Conservation (phyloP, 1,140 invertebrate species). For the Papilio xuthus region DNA sequence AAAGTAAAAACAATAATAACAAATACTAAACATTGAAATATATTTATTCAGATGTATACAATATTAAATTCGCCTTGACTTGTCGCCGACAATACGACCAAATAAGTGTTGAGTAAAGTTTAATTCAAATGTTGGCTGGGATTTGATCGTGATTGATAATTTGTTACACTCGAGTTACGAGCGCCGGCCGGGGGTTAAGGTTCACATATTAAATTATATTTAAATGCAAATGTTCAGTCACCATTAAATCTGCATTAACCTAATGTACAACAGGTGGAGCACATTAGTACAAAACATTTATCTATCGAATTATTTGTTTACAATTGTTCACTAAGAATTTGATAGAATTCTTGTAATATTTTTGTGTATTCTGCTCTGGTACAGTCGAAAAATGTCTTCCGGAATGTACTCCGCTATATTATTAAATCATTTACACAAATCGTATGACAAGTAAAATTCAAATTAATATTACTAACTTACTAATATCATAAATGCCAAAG, state of each 20-base stretch:
- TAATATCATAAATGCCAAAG: too few relatives aligned
- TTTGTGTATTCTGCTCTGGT: not conserved
- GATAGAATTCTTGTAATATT: not conserved
- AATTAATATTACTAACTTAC: too few relatives aligned
- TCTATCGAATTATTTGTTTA: not conserved
- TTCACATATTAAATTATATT: not conserved
- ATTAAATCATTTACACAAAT: too few relatives aligned
- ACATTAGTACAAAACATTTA: not conserved
- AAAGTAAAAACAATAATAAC: too few relatives aligned
- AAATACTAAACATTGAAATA: too few relatives aligned
- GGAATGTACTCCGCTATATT: not conserved
- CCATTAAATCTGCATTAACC: not conserved
- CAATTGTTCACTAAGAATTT: too few relatives aligned
- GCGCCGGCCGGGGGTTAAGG: not conserved
- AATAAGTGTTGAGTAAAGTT: not conserved
- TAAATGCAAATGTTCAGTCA: not conserved
- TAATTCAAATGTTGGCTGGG: not conserved
- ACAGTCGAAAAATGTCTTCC: not conserved
- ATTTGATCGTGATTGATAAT: slow-evolving; percentile 2
- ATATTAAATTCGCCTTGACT: too few relatives aligned
- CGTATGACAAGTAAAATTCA: not conserved
- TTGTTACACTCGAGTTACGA: not conserved
- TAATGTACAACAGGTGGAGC: not conserved
- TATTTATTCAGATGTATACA: too few relatives aligned
- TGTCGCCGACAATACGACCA: not conserved